These are phyloP conservation scores for Proteles cristata DNA, from an alignment of 2,113 vertebrate genomes.

Conservation along the genomic window DNA sequence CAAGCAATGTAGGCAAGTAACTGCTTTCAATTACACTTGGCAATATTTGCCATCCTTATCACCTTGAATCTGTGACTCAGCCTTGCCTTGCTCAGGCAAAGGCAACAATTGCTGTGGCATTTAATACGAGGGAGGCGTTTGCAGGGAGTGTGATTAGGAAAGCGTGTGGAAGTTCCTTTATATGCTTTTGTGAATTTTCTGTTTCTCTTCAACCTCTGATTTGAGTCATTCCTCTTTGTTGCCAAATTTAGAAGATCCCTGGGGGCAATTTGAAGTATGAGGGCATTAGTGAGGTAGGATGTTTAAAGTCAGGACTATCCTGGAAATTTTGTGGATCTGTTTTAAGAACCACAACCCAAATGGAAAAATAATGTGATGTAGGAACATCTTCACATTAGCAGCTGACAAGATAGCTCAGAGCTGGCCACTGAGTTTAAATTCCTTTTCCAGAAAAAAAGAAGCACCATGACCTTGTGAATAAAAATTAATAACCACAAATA, in stretches of 20 bases:
- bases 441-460: background rate
- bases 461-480: background rate
- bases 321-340: background rate
- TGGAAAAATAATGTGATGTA: background rate
- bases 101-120: background rate
- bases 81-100: background rate
- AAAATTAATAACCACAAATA: background rate
- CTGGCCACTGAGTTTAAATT: background rate
- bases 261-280: background rate
- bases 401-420: background rate
- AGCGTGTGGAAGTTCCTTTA: background rate
- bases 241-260: background rate
- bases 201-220: background rate
- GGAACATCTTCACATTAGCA: background rate
- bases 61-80: conserved; percentile 61
- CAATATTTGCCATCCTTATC: conserved; percentile 52
- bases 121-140: background rate
- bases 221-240: background rate
- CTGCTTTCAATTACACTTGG: conserved; percentile 44
- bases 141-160: background rate
- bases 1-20: conserved; percentile 42
- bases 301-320: background rate
- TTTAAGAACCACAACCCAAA: conserved; percentile 8
- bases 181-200: background rate
- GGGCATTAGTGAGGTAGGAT: background rate